These are phyloP conservation scores for Montipora foliosa DNA, from an alignment of 64 coral and sea anemone genomes.

Conservation along the genomic window DNA sequence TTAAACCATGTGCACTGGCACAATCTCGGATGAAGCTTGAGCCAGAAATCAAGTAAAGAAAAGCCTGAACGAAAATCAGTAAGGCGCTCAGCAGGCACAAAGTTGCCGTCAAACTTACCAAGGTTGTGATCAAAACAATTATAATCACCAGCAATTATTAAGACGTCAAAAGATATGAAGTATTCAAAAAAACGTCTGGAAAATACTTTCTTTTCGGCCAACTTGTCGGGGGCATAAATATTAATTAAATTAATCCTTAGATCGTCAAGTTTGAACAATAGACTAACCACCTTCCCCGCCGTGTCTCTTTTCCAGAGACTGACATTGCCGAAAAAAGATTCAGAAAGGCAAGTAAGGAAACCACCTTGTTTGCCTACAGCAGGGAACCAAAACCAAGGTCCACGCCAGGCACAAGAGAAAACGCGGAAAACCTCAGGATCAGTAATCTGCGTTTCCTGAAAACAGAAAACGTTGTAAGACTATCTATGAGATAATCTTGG, in stretches of 20 bases:
- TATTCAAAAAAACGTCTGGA: neutral
- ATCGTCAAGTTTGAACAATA: neutral
- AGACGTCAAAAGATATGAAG: neutral
- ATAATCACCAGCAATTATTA: neutral
- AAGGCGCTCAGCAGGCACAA: neutral
- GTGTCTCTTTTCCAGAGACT: neutral
- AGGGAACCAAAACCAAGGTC: neutral
- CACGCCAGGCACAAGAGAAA: no score
- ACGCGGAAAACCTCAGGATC: no score
- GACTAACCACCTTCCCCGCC: neutral
- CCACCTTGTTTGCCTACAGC: neutral
- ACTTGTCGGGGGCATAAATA: neutral
- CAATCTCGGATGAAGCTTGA: neutral
- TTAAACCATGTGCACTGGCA: constrained; percentile 32
- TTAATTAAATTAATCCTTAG: neutral
- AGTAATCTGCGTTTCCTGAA: no score
- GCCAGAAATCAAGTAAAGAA: constrained; percentile 32
- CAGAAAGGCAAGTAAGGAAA: neutral
- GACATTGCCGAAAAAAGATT: neutral
- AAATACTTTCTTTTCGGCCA: neutral
- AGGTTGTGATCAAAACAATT: neutral
- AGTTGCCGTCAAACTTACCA: neutral
- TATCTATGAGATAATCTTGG: no score
- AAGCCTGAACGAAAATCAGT: neutral
- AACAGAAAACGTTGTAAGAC: no score